Evolutionary conservation across 2,797 vertebrate species (phyloP).

Genomic region (Anabacerthia variegaticeps): DNA sequence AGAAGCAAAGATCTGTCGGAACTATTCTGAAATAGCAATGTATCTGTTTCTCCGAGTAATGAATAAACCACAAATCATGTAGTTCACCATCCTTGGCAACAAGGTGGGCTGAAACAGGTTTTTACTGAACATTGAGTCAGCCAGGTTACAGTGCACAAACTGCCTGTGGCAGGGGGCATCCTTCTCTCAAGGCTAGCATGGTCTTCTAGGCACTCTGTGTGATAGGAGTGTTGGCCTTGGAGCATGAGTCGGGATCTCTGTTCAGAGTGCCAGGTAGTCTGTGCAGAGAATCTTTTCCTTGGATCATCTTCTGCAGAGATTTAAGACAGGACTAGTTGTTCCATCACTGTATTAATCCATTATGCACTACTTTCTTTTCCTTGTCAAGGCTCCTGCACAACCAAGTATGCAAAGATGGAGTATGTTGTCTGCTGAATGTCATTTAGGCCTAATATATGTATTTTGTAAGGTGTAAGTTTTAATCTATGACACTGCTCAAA

Average conservation of each 20-base stretch:
- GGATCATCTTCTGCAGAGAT: background rate
- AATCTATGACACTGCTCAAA: background rate
- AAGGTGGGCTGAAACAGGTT: background rate
- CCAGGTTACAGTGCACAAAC: no score
- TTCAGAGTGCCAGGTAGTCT: background rate
- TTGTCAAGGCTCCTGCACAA: background rate
- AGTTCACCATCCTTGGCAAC: background rate
- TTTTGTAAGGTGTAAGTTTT: background rate
- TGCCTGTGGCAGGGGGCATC: background rate
- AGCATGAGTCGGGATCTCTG: background rate
- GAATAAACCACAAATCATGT: background rate
- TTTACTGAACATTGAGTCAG: background rate
- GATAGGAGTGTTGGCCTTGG: background rate
- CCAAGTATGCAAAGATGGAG: background rate
- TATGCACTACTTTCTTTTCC: background rate
- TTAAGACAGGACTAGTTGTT: background rate
- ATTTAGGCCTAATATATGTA: background rate
- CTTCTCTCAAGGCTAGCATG: background rate
- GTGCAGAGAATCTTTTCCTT: background rate
- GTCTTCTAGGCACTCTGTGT: background rate
- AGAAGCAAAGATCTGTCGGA: background rate
- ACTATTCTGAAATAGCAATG: background rate
- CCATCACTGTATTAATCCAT: background rate
- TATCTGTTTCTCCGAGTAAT: background rate
- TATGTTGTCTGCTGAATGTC: fast-evolving